phyloP scores from a whole-genome alignment of 2,888 invertebrate genomes.

The Thysanoteuthis rhombus region DNA sequence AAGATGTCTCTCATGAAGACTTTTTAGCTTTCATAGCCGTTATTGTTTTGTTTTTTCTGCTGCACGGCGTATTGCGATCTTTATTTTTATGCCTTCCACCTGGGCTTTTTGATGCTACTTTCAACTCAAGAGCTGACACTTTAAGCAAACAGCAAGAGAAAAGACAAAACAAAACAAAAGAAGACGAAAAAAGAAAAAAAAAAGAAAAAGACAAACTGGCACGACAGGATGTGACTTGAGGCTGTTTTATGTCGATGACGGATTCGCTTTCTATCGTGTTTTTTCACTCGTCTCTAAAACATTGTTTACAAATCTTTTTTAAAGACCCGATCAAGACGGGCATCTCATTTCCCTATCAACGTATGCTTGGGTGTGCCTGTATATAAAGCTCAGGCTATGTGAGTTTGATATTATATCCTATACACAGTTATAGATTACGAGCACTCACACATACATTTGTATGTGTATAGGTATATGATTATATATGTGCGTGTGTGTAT shows the following conservation, averaged over 20 bases:
- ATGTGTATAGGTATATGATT: background rate
- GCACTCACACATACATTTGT: background rate
- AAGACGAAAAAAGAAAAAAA: too few relatives aligned
- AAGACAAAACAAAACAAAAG: too few relatives aligned
- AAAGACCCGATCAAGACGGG: background rate
- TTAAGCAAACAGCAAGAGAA: background rate
- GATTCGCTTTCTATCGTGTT: background rate
- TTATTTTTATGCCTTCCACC: background rate
- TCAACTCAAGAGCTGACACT: background rate
- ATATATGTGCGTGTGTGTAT: too few relatives aligned
- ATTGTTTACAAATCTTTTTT: background rate
- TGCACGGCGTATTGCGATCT: background rate
- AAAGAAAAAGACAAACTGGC: background rate
- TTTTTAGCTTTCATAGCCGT: background rate
- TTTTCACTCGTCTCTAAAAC: background rate
- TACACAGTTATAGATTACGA: too few relatives aligned
- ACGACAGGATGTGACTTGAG: background rate
- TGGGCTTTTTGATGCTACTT: background rate
- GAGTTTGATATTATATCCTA: background rate
- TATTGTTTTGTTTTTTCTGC: too few relatives aligned
- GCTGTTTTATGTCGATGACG: background rate
- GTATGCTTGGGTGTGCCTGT: background rate
- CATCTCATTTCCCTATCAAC: background rate
- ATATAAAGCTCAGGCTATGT: background rate
- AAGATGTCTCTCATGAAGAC: too few relatives aligned